Evolutionary conservation across 1,140 invertebrate species (phyloP), one percentile per base, ranked within the genome.

Genomic region (Bombus soroeensis): DNA sequence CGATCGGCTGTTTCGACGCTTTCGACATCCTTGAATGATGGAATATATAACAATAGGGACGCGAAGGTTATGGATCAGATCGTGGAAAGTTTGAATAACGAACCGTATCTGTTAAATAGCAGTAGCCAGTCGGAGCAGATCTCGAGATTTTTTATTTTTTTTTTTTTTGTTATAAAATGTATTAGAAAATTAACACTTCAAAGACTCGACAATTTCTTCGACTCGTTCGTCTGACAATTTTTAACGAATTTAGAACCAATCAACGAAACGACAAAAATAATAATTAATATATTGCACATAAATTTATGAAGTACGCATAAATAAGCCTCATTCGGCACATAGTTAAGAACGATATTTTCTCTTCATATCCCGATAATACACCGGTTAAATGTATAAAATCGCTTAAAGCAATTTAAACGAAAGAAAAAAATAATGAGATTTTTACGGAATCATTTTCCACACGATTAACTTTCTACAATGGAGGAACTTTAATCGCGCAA

Each of bases 371-470:
- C 47, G 34, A 62, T 13, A 32, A 32, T 43, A 32, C 15, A 43
- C n/a, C 13, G 28, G 15, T 43, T 73, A 32, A 43, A 47, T 22
- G 43, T 22, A 43, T 43, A 43, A 73, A 73, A 32, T 3, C 41
- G 10, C 32, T 62, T 62, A 8, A n/a, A 39, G 25, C 9, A 37
- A 79, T 12, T 28, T 79, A 68, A 47, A 28, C 28, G 28, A 34
- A 37, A 80, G 12, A 18, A 34, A 12, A 28, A 43, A 80, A 34
- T 37, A 80, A 37, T 10, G 66, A 80, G 66, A 70, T 70, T 70
- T 80, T 64, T 78, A 59, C 75, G 28, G 75, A 64, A 78, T 78
- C 75, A 78, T 78, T 78, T 78, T 78, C 75, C 59, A 32, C 34
- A 28, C 66, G 43, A 70, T 71, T 53, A 81, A 81, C 70, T 73